Percentiles rank a stretch among this genome's conserved stretches.
Evolutionary conservation across 2,888 invertebrate species (phyloP).

Genomic region (Tenthredo amoena): DNA sequence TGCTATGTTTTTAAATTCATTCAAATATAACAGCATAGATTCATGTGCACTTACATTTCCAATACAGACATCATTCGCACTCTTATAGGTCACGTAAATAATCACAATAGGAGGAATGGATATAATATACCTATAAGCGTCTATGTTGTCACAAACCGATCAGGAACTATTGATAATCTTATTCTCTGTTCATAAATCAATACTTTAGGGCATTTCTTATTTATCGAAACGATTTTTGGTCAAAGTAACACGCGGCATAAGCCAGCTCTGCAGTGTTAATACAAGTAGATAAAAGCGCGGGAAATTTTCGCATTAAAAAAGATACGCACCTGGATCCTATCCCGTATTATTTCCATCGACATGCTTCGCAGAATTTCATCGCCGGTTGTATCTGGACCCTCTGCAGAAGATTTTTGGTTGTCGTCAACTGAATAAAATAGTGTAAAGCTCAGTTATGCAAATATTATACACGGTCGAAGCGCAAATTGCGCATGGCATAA

Average conservation of each 20-base stretch:
- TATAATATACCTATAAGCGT: neutral
- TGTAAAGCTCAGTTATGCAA: neutral
- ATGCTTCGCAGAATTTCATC: constrained; percentile 45
- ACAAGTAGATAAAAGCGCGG: neutral
- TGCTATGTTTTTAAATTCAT: neutral
- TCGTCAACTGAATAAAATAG: neutral
- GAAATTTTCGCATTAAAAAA: neutral
- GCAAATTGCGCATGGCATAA: neutral
- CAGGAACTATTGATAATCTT: neutral
- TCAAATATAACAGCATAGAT: neutral
- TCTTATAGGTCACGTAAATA: constrained; percentile 1
- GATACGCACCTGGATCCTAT: constrained; percentile 64
- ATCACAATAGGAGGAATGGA: neutral
- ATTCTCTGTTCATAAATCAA: neutral
- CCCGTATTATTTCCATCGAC: constrained; percentile 59
- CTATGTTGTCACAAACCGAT: neutral
- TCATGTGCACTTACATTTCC: neutral
- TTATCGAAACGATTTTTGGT: neutral
- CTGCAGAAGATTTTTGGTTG: neutral
- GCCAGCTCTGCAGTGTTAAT: neutral
- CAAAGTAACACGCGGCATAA: neutral
- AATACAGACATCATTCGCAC: neutral
- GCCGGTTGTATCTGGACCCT: neutral
- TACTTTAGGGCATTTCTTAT: too few relatives aligned
- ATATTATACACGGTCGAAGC: neutral